These are phyloP conservation scores for Lampris incognitus DNA, from an alignment of 2,113 vertebrate species.

Conservation along the genomic window DNA sequence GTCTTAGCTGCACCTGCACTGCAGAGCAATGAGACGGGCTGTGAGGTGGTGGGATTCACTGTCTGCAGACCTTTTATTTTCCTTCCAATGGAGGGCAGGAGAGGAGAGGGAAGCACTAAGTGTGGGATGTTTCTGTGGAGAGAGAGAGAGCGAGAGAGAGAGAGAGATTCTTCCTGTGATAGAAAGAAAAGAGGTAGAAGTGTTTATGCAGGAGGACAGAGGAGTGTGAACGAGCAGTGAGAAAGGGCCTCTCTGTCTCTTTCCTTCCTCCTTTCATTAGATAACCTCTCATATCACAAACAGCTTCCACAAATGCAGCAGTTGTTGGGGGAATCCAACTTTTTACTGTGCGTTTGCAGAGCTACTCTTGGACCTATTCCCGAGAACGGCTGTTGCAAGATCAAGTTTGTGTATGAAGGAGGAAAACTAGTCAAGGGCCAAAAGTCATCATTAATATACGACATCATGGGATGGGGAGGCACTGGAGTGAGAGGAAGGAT, in stretches of 20 bases:
- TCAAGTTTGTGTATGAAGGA: no score
- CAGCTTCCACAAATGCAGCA: no score
- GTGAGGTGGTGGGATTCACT: not conserved
- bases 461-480: no score
- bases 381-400: no score
- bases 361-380: no score
- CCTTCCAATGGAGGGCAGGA: constrained; percentile 85
- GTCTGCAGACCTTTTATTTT: constrained; percentile 58
- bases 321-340: no score
- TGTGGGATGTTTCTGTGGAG: no score
- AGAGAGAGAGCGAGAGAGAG: constrained; percentile 30
- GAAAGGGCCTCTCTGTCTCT: not conserved
- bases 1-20: no score
- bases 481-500: no score
- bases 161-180: not conserved
- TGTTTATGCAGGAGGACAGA: not conserved
- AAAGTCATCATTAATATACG: no score
- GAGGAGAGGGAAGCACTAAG: constrained; percentile 76
- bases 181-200: not conserved
- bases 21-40: not conserved
- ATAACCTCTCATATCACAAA: not conserved
- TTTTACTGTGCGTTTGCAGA: no score
- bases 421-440: no score
- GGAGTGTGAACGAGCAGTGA: not conserved
- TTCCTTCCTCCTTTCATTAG: not conserved